These are phyloP conservation scores for Myotis vivesi DNA, from an alignment of 2,797 vertebrate species.

Conservation along the genomic window DNA sequence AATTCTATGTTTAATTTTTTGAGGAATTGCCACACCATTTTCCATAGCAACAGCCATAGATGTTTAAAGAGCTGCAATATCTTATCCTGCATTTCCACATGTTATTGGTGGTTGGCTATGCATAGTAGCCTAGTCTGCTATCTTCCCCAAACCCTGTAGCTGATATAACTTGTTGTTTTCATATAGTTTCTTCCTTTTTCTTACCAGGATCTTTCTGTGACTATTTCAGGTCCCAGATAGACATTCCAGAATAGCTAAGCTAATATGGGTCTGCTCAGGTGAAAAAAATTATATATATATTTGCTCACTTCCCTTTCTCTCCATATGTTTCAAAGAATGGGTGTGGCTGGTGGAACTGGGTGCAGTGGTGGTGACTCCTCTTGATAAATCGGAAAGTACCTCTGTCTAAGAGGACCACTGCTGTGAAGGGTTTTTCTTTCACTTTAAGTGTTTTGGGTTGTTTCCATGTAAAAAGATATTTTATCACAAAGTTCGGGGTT, in stretches of 20 bases:
- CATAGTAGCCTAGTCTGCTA: background rate
- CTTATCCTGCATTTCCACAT: background rate
- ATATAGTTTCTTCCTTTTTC: background rate
- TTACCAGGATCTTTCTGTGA: background rate
- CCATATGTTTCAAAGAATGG: background rate
- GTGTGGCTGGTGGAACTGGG: background rate
- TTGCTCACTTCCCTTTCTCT: background rate
- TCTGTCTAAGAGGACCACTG: too few relatives aligned
- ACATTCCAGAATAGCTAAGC: background rate
- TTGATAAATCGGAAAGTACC: background rate
- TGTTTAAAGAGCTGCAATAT: background rate
- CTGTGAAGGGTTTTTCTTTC: background rate
- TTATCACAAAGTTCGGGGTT: background rate
- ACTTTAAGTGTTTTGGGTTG: background rate
- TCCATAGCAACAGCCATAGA: background rate
- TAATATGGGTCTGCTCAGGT: background rate
- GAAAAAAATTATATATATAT: background rate
- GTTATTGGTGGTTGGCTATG: background rate
- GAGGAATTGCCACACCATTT: background rate
- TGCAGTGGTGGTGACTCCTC: background rate
- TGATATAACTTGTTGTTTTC: background rate
- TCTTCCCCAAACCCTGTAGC: background rate
- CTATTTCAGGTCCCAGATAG: background rate
- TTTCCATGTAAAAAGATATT: slow-evolving; percentile 16
- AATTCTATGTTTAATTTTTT: background rate